Conservation (phyloP, 2,888 invertebrate species). For the Chaetoderma sp. region DNA sequence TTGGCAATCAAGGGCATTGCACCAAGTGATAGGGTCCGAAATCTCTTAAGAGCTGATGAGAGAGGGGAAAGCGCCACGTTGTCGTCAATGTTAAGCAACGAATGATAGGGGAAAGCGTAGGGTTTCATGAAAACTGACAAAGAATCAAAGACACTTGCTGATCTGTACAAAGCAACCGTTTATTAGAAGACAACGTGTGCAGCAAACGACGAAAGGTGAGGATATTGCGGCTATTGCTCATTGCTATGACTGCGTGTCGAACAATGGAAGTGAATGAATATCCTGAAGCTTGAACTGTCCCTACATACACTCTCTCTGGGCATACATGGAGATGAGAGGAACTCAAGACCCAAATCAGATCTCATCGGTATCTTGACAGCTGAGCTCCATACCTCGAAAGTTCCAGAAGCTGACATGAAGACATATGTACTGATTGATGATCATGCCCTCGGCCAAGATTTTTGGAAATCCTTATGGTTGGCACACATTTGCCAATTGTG, state of each 20-base stretch:
- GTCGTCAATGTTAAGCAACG: too few species aligned
- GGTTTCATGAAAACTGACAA: too few species aligned
- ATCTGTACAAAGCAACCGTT: neutral
- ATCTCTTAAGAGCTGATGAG: too few species aligned
- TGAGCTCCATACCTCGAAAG: too few species aligned
- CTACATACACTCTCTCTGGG: neutral
- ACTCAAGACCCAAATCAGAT: neutral
- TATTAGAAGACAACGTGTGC: neutral
- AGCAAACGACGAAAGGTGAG: neutral
- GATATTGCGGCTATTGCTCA: constrained; percentile 5
- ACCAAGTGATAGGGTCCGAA: too few species aligned
- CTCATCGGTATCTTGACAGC: neutral
- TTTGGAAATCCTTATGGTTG: neutral
- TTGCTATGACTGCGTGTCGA: constrained; percentile 3
- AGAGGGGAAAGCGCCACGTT: too few species aligned
- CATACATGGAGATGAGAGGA: neutral
- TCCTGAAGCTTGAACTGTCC: constrained; percentile 10
- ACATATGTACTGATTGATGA: neutral
- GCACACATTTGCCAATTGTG: neutral
- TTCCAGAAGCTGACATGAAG: neutral
- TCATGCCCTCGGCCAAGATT: neutral
- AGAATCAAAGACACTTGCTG: constrained; percentile 10
- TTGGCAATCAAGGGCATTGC: too few species aligned
- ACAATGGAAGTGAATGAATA: neutral
- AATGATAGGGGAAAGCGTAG: too few species aligned